Evolutionary conservation across 2,113 vertebrate species (phyloP).

Genomic region (Protomyctophum bolini): DNA sequence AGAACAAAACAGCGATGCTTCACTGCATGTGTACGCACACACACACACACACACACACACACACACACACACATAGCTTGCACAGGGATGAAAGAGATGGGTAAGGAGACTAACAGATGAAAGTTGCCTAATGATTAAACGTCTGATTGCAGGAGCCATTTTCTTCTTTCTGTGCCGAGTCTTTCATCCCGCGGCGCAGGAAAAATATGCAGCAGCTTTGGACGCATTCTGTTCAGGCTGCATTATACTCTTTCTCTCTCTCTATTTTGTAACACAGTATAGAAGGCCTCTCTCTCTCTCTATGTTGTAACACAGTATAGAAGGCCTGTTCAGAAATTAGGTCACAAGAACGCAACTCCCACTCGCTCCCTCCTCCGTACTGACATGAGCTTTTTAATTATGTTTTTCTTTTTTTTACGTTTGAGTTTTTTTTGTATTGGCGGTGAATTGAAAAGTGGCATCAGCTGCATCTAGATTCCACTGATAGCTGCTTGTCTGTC

Average conservation of each 20-base stretch:
- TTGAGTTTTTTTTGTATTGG: no score
- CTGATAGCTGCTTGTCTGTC: no score
- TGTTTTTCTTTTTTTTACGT: no score
- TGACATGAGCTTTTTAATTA: no score
- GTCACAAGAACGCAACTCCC: slow-evolving; percentile 33
- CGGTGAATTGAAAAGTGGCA: no score
- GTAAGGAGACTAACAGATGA: slow-evolving; percentile 44
- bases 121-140: slow-evolving; percentile 62
- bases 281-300: slow-evolving; percentile 15
- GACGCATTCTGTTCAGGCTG: slow-evolving; percentile 1
- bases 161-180: slow-evolving; percentile 41
- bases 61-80: background rate
- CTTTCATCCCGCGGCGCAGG: slow-evolving; percentile 42
- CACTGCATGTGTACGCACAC: slow-evolving; percentile 1
- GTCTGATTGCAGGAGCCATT: slow-evolving; percentile 59
- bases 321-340: slow-evolving; percentile 37
- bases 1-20: slow-evolving; percentile 29
- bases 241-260: slow-evolving; percentile 39
- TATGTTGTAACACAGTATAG: background rate
- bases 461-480: no score
- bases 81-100: slow-evolving; percentile 16
- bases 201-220: slow-evolving; percentile 46
- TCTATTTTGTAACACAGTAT: background rate
- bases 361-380: no score
- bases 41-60: slow-evolving; percentile 8